These are phyloP conservation scores for Sakesphorus luctuosus DNA, from an alignment of 2,113 vertebrate genomes.

Conservation along the genomic window DNA sequence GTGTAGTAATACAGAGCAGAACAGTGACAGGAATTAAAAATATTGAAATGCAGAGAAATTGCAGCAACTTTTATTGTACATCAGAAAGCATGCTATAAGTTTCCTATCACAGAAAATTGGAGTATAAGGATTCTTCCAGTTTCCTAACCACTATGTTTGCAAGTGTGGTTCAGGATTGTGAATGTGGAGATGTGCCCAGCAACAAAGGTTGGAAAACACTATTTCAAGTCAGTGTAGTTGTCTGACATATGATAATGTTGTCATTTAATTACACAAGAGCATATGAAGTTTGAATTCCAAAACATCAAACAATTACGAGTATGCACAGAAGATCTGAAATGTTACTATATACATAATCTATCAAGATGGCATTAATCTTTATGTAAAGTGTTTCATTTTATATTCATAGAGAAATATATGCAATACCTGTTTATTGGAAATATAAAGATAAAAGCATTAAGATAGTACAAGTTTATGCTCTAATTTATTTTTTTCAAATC, in stretches of 20 bases:
- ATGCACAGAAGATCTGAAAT: background rate
- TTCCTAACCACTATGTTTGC: background rate
- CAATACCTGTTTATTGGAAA: background rate
- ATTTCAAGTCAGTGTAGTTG: background rate
- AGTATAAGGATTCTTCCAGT: background rate
- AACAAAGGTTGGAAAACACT: background rate
- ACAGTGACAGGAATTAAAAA: background rate
- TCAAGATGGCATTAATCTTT: background rate
- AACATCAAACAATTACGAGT: background rate
- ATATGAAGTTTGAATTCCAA: background rate
- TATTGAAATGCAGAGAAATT: background rate
- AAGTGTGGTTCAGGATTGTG: background rate
- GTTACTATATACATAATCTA: background rate
- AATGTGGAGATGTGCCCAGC: background rate
- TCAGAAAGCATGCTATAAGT: background rate
- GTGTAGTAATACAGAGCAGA: background rate
- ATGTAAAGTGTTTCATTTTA: background rate
- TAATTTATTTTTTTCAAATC: background rate
- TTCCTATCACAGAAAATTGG: background rate
- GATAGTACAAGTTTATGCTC: background rate
- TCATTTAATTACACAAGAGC: background rate
- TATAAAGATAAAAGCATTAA: background rate
- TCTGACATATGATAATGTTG: background rate
- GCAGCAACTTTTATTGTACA: background rate
- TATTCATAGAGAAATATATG: background rate